Percentiles rank a stretch among this genome's conserved stretches.
Conservation (phyloP, 2,888 invertebrate species). For the Caenorhabditis parvicauda region DNA sequence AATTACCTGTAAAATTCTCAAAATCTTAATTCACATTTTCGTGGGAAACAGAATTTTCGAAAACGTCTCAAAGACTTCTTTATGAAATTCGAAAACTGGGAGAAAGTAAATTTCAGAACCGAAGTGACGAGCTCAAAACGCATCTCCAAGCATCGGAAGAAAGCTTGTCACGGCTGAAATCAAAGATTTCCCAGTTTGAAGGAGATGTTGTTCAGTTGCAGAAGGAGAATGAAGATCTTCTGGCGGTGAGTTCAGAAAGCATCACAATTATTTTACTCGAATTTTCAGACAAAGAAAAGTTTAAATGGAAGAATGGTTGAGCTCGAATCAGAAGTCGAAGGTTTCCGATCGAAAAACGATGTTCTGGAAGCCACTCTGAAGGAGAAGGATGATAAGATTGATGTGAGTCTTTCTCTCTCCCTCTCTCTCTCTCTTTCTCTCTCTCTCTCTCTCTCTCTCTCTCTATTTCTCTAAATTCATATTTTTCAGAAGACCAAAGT, state of each 20-base stretch:
- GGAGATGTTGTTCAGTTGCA: slow-evolving; percentile 10
- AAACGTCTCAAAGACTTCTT: slow-evolving; percentile 5
- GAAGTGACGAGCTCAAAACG: slow-evolving; percentile 17
- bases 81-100: too few species aligned
- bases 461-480: too few species aligned
- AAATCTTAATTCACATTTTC: slow-evolving; percentile 7
- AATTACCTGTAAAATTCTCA: too few species aligned
- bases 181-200: slow-evolving; percentile 16
- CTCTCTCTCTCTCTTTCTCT: too few species aligned
- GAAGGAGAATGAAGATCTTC: slow-evolving; percentile 10
- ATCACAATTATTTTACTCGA: background rate
- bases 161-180: slow-evolving; percentile 9
- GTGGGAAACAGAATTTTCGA: slow-evolving; percentile 18
- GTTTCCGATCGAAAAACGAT: slow-evolving; percentile 15
- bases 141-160: slow-evolving; percentile 17
- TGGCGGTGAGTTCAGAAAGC: slow-evolving; percentile 2
- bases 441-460: too few species aligned
- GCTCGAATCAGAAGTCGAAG: slow-evolving; percentile 6
- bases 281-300: background rate
- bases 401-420: slow-evolving; percentile 14
- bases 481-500: slow-evolving; percentile 19
- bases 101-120: background rate
- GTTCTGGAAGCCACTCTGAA: slow-evolving; percentile 27
- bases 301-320: slow-evolving; percentile 14
- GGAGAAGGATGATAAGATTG: slow-evolving; percentile 32